Conservation (phyloP, 2,888 invertebrate genomes). For the Dione juno region DNA sequence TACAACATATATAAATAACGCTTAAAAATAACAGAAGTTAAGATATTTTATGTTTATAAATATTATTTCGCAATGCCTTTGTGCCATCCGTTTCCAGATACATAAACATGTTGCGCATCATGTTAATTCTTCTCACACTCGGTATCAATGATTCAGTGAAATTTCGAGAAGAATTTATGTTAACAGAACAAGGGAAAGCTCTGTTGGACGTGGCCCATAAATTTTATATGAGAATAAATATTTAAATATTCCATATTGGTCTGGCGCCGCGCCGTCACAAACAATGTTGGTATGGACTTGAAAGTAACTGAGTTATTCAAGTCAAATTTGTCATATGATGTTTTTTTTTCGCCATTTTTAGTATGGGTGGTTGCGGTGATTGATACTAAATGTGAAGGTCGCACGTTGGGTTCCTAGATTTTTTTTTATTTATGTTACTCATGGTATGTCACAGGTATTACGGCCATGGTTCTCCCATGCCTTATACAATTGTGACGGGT, state of each 20-base stretch:
- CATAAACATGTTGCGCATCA: slow-evolving; percentile 1
- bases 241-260: slow-evolving; percentile 29
- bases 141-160: slow-evolving; percentile 30
- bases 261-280: slow-evolving; percentile 27
- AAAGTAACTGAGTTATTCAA: neutral
- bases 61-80: slow-evolving; percentile 14
- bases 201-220: slow-evolving; percentile 23
- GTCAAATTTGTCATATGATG: neutral
- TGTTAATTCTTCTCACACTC: slow-evolving; percentile 13
- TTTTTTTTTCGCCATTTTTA: neutral
- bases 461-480: neutral
- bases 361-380: neutral
- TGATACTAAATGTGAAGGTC: slow-evolving; percentile 2
- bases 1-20: neutral
- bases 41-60: slow-evolving; percentile 1
- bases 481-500: neutral
- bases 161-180: slow-evolving; percentile 25
- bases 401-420: neutral
- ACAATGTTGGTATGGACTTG: neutral
- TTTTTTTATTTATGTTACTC: neutral
- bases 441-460: neutral
- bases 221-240: slow-evolving; percentile 24
- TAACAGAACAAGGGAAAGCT: slow-evolving; percentile 33
- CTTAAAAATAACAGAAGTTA: neutral
- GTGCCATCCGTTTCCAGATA: neutral